These are phyloP conservation scores for Phataginus tricuspis DNA, from an alignment of 2,797 vertebrate genomes.

Conservation along the genomic window DNA sequence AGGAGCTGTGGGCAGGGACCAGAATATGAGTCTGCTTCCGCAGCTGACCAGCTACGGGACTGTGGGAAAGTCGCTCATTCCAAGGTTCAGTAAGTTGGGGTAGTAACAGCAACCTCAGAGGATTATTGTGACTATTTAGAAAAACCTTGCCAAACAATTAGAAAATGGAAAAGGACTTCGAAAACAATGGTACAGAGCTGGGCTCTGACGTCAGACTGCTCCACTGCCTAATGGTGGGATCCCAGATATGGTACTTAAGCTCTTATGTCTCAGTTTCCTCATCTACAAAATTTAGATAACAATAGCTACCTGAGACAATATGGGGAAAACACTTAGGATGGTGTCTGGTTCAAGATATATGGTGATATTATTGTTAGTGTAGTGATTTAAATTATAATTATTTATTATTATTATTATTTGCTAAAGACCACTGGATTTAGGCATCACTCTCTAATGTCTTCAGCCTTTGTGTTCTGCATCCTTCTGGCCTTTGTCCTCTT, in stretches of 20 bases:
- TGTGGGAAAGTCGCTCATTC: not conserved
- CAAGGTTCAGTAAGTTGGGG: not conserved
- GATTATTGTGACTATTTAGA: not conserved
- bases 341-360: not conserved
- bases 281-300: not conserved
- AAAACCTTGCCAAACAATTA: not conserved
- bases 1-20: not conserved
- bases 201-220: not conserved
- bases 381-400: not conserved
- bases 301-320: not conserved
- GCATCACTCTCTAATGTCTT: not conserved
- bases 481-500: not conserved
- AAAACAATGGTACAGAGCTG: not conserved
- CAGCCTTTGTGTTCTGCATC: not conserved
- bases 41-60: no score
- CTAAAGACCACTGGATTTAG: not conserved
- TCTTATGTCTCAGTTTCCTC: not conserved
- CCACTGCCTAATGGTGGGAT: not conserved
- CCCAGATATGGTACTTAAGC: no score
- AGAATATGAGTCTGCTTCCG: no score
- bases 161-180: not conserved
- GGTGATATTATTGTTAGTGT: not conserved
- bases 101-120: not conserved
- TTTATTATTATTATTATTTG: not conserved
- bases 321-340: not conserved